Conservation (phyloP, 2,797 vertebrate species). For the Neopelma chrysocephalum region DNA sequence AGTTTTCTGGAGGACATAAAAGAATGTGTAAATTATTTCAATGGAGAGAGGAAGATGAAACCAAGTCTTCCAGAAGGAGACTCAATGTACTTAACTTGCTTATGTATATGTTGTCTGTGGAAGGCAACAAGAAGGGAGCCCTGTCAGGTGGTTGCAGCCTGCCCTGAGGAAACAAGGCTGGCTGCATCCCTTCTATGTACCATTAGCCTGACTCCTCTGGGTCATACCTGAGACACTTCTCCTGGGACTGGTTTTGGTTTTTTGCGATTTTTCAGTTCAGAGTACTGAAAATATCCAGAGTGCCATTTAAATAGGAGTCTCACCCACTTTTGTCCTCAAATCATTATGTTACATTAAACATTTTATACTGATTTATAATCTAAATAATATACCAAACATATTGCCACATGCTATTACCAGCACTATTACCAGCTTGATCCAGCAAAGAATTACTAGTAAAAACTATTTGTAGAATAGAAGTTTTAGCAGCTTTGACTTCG, state of each 20-base stretch:
- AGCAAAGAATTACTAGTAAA: neutral
- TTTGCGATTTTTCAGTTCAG: neutral
- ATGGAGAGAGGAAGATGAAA: neutral
- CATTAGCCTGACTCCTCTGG: neutral
- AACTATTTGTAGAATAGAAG: neutral
- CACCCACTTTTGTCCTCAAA: neutral
- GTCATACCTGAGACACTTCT: neutral
- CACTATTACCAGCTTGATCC: neutral
- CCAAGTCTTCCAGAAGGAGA: neutral
- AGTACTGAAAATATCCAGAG: neutral
- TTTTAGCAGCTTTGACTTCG: neutral
- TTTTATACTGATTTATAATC: neutral
- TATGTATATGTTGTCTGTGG: accelerated
- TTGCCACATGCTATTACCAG: neutral
- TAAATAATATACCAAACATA: neutral
- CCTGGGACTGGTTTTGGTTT: neutral
- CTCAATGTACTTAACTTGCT: neutral
- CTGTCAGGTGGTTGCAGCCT: neutral
- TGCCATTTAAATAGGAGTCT: neutral
- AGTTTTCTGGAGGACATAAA: neutral
- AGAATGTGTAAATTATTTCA: neutral
- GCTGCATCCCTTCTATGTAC: neutral
- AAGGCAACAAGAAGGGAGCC: neutral
- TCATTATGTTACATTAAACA: neutral
- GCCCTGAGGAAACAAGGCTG: neutral